Evolutionary conservation across 2,797 vertebrate species (phyloP).

Genomic region (Remorina albescens): DNA sequence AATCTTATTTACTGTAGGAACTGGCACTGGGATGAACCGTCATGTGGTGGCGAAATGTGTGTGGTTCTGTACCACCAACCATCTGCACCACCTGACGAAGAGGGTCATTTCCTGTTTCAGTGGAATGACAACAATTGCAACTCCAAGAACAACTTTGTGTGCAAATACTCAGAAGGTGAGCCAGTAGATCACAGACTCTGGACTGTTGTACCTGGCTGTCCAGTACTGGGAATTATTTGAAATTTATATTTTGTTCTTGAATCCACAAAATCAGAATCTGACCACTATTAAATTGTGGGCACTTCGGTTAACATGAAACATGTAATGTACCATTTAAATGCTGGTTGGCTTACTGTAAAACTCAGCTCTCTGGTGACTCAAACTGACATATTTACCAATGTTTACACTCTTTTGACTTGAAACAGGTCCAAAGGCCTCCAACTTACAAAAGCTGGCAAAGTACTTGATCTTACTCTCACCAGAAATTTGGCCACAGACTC

Average conservation of each 20-base stretch:
- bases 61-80: constrained; percentile 93
- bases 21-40: constrained; percentile 94
- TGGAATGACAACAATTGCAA: constrained; percentile 95
- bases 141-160: constrained; percentile 97
- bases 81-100: constrained; percentile 83
- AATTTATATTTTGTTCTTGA: constrained; percentile 11
- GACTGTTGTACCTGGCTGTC: constrained; percentile 21
- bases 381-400: not conserved
- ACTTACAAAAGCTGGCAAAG: too few relatives aligned
- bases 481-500: too few relatives aligned
- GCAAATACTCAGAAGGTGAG: constrained; percentile 94
- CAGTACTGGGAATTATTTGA: constrained; percentile 10
- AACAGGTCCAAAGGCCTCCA: too few relatives aligned
- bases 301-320: constrained; percentile 18
- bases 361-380: not conserved
- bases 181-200: constrained; percentile 2
- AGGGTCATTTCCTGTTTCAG: constrained; percentile 89
- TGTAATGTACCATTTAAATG: not conserved
- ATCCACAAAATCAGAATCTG: constrained; percentile 10
- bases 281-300: not conserved
- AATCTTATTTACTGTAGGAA: constrained; percentile 84
- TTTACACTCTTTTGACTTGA: not conserved
- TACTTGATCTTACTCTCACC: too few relatives aligned
- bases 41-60: constrained; percentile 93
- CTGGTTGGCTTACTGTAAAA: not conserved